Evolutionary conservation across 2,113 vertebrate genomes (phyloP).

Genomic region (Gambusia affinis): DNA sequence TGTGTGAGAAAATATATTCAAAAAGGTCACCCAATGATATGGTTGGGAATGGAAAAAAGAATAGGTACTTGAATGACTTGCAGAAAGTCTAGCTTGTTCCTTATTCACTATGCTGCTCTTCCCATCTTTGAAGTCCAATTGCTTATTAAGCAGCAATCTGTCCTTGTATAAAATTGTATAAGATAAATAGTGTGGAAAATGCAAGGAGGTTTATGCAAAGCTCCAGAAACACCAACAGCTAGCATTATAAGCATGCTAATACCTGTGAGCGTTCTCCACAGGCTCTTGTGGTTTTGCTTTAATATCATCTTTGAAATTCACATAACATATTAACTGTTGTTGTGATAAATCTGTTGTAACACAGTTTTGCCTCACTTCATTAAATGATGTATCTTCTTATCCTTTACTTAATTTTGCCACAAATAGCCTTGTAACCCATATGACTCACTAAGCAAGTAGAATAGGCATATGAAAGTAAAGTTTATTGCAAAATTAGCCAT

Average conservation of each 20-base stretch:
- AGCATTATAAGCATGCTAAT: conserved; percentile 14
- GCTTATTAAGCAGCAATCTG: conserved; percentile 14
- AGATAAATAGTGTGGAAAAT: conserved; percentile 13
- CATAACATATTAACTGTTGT: conserved; percentile 1
- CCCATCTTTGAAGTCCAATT: conserved; percentile 15
- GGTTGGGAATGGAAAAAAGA: conserved; percentile 13
- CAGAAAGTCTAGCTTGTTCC: conserved; percentile 27
- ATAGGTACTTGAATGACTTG: conserved; percentile 19
- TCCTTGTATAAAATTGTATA: background rate
- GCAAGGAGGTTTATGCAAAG: conserved; percentile 24
- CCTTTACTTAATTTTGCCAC: conserved; percentile 5
- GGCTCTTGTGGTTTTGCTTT: conserved; percentile 1
- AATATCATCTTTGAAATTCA: conserved; percentile 4
- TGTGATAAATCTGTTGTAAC: background rate
- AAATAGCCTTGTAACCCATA: background rate
- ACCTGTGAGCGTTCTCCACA: conserved; percentile 19
- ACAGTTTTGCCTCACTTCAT: background rate
- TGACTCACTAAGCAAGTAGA: conserved; percentile 6
- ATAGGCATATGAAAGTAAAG: conserved; percentile 13
- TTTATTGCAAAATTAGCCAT: conserved; percentile 1
- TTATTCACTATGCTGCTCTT: conserved; percentile 36
- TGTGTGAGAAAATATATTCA: conserved; percentile 49
- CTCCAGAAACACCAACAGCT: conserved; percentile 14
- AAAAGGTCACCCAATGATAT: conserved; percentile 53
- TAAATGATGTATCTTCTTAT: background rate